A percentile compares a stretch with the other conserved stretches of the same genome.
Evolutionary conservation across 2,888 invertebrate species (phyloP).

Genomic region (Flexamia atlantica): DNA sequence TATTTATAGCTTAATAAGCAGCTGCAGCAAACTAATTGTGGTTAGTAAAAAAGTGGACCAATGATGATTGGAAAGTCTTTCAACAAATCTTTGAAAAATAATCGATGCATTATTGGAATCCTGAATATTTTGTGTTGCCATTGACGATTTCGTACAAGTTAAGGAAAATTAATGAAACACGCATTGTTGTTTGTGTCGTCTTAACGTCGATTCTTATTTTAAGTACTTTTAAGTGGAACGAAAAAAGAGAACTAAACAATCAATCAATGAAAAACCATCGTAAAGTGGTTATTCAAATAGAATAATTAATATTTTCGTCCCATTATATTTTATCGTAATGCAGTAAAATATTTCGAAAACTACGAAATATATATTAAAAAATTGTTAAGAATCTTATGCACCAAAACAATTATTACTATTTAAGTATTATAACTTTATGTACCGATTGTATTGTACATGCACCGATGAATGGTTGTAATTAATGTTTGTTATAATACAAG

Average conservation of each 20-base stretch:
- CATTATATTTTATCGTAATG: neutral
- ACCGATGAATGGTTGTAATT: constrained; percentile 38
- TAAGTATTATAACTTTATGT: neutral
- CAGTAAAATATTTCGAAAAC: neutral
- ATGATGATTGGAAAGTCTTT: neutral
- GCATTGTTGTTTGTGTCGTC: too few relatives aligned
- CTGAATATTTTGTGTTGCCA: too few relatives aligned
- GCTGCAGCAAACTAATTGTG: too few relatives aligned
- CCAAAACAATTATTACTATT: constrained; percentile 3
- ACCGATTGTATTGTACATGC: constrained; percentile 26
- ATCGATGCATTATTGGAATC: too few relatives aligned
- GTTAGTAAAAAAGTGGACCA: neutral
- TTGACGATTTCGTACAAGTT: too few relatives aligned
- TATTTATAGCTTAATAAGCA: too few relatives aligned
- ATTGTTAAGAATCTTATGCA: neutral
- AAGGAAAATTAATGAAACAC: too few relatives aligned
- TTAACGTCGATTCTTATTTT: too few relatives aligned
- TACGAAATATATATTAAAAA: neutral
- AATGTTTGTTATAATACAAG: constrained; percentile 11
- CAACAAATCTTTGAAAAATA: neutral
- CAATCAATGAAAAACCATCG: neutral
- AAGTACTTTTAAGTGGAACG: too few relatives aligned
- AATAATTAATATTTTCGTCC: neutral
- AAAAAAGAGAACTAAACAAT: neutral
- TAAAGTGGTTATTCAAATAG: neutral